Evolutionary conservation across 2,888 invertebrate genomes (phyloP).

Genomic region (Chrysodeixis includens): DNA sequence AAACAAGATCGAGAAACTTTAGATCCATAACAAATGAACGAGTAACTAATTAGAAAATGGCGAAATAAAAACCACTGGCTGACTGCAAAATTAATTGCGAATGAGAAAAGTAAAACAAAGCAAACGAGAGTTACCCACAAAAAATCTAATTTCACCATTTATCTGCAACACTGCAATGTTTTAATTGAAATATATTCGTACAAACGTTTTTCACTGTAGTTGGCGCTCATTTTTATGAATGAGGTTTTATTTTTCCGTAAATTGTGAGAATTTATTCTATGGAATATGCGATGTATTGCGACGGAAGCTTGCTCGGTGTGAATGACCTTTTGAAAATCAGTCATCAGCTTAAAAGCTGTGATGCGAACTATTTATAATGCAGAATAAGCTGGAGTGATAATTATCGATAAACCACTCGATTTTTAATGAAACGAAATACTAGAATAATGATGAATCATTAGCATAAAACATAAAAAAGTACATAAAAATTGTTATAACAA

Average conservation of each 20-base stretch:
- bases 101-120: slow-evolving; percentile 13
- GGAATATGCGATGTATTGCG: slow-evolving; percentile 5
- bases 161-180: slow-evolving; percentile 52
- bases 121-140: not conserved
- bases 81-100: slow-evolving; percentile 19
- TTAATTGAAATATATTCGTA: slow-evolving; percentile 59
- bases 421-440: not conserved
- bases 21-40: not conserved
- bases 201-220: slow-evolving; percentile 29
- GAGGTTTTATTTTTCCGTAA: slow-evolving; percentile 30
- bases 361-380: not conserved
- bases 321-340: slow-evolving; percentile 19
- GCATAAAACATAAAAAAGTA: too few species aligned
- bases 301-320: slow-evolving; percentile 4
- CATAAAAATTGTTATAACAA: too few species aligned
- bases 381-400: slow-evolving; percentile 11
- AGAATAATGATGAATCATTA: too few species aligned
- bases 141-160: slow-evolving; percentile 47
- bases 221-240: slow-evolving; percentile 37
- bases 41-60: not conserved
- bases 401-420: not conserved
- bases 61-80: not conserved
- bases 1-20: not conserved
- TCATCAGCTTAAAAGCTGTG: slow-evolving; percentile 7
- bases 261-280: slow-evolving; percentile 10